Percentiles rank a stretch among this genome's conserved stretches.
These are phyloP conservation scores for Sebastes taczanowskii DNA, from an alignment of 2,797 vertebrate genomes.

Conservation along the genomic window DNA sequence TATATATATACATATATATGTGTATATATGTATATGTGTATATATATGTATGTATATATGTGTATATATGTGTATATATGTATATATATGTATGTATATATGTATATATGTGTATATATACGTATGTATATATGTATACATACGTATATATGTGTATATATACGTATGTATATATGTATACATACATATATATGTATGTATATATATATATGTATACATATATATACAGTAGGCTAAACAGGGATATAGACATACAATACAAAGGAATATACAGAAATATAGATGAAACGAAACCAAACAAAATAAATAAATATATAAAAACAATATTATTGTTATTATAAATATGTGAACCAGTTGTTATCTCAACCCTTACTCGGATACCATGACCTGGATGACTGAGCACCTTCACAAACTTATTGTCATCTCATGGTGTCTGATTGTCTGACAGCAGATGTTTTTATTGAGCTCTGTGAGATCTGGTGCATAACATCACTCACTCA, in stretches of 20 bases:
- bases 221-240: neutral
- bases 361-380: no score
- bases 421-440: no score
- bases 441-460: constrained; percentile 30
- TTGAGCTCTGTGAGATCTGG: constrained; percentile 13
- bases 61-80: accelerated
- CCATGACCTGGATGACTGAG: no score
- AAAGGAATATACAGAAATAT: neutral
- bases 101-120: no score
- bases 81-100: accelerated
- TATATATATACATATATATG: accelerated
- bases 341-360: neutral
- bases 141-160: accelerated
- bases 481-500: constrained; percentile 20
- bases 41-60: accelerated
- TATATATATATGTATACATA: no score
- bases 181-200: accelerated
- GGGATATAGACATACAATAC: neutral
- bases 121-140: accelerated
- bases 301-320: neutral
- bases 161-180: accelerated
- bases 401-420: no score
- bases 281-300: neutral
- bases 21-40: accelerated
- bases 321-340: neutral